Base-by-base conservation (phyloP, 2,113 vertebrate genomes). In the Melanerpes formicivorus region DNA sequence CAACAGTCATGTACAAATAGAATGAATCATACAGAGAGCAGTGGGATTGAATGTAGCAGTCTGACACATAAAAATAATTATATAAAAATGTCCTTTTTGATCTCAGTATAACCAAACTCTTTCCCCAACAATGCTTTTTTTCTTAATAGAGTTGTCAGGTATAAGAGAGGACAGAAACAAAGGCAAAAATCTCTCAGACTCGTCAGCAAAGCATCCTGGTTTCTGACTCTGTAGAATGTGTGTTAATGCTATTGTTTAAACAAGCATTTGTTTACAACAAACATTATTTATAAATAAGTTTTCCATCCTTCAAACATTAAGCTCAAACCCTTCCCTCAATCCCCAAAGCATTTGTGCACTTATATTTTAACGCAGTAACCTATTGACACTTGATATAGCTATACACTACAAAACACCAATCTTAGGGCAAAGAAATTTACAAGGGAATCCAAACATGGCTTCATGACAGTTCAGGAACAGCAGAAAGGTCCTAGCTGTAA, bases 11-110 rank as follows among this genome's bases (percentile, higher is more conserved):
- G 62, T 72, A 87, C 69, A 94, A 85, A 87, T 56, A 87, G 76
- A 88, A 84, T 66, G 59, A 93, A 93, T 93, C 82, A 90, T 32
- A 77, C 16, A 40, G 85, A 91, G 73, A 85, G 69, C 44, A 78
- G 66, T 37, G 30, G 82, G 76, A 85, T 85, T 80, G 65, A 85
- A 72, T 1, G 9, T 59, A 93, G 40, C n/a, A 32, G 79, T 87
- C 82, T 89, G 78, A 91, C 44, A 46, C 42, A 44, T 21, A 25
- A 74, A 80, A 90, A 78, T 59, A 32, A 90, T 82, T 64, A 78
- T 7, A 65, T 62, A 58, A 77, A 44, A 80, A 62, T 9, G 23
- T 69, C 76, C 54, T 83, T 80, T 93, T 84, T 73, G 70, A 76
- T 84, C 58, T n/a, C 54, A 78, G 22, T 17, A 5, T 30, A 72